Evolutionary conservation across 2,797 vertebrate genomes (phyloP).

Genomic region (Pseudopleuronectes americanus): DNA sequence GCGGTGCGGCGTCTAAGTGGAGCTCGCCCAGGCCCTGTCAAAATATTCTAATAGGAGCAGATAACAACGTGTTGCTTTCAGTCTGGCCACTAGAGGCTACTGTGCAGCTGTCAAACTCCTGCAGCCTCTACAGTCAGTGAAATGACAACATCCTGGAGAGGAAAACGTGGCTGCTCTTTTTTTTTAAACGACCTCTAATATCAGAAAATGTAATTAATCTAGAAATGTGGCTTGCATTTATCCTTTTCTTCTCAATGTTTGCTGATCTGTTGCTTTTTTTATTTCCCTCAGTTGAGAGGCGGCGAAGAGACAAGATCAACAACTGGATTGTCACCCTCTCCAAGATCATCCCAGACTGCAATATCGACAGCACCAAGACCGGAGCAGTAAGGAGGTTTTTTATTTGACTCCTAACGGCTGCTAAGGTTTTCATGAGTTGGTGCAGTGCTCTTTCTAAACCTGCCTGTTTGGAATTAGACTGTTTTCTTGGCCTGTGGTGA

Average conservation of each 20-base stretch:
- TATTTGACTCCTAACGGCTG: background rate
- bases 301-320: conserved; percentile 95
- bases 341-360: conserved; percentile 95
- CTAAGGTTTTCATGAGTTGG: background rate
- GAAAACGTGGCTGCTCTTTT: conserved; percentile 10
- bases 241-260: background rate
- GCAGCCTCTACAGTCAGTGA: background rate
- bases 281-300: conserved; percentile 86
- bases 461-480: background rate
- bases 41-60: conserved; percentile 36
- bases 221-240: background rate
- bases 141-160: conserved; percentile 10
- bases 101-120: conserved; percentile 62
- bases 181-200: background rate
- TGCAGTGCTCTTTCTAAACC: no score
- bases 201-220: background rate
- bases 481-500: background rate
- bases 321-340: conserved; percentile 96
- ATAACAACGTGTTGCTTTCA: background rate
- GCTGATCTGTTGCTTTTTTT: background rate
- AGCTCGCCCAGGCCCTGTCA: conserved; percentile 25
- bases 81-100: conserved; percentile 66
- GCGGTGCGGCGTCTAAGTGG: conserved; percentile 31
- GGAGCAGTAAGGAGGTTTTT: conserved; percentile 83
- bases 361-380: conserved; percentile 89